Conservation (phyloP, 1,140 invertebrate species). For the Himalopsyche phryganea region DNA sequence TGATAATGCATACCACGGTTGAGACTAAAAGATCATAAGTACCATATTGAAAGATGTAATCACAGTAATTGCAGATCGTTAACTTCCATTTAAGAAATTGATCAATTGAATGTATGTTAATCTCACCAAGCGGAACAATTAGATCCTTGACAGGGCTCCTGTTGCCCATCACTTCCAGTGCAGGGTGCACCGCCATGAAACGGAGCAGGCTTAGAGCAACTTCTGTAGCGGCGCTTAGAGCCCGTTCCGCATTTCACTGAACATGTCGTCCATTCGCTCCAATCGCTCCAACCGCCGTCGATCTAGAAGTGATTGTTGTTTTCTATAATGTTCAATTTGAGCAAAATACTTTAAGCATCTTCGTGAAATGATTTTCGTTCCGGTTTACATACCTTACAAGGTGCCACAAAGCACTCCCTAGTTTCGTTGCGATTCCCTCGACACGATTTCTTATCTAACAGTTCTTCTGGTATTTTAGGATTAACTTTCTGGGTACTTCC, state of each 20-base stretch:
- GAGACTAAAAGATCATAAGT: too few relatives aligned
- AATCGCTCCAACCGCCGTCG: conserved; percentile 40
- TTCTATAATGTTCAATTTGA: too few relatives aligned
- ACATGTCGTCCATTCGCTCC: conserved; percentile 54
- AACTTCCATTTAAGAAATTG: too few relatives aligned
- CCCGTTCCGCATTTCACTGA: conserved; percentile 57
- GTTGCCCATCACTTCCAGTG: conserved; percentile 42
- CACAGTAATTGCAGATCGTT: too few relatives aligned
- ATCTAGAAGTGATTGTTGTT: too few relatives aligned
- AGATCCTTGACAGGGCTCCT: conserved; percentile 37
- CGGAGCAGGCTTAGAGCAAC: conserved; percentile 38
- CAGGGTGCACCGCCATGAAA: conserved; percentile 45
- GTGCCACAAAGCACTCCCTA: conserved; percentile 45
- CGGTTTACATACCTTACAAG: conserved; percentile 49
- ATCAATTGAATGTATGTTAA: too few relatives aligned
- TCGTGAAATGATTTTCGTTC: too few relatives aligned
- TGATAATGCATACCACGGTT: too few relatives aligned
- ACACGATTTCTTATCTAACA: conserved; percentile 44
- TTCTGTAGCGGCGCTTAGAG: conserved; percentile 40
- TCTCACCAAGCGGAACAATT: conserved; percentile 20
- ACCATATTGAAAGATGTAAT: too few relatives aligned
- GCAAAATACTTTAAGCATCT: too few relatives aligned
- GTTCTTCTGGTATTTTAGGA: conserved; percentile 16
- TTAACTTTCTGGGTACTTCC: neutral
- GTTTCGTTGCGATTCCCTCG: conserved; percentile 37